Conservation (phyloP, 2,888 invertebrate genomes). For the Drosophila eohydei region DNA sequence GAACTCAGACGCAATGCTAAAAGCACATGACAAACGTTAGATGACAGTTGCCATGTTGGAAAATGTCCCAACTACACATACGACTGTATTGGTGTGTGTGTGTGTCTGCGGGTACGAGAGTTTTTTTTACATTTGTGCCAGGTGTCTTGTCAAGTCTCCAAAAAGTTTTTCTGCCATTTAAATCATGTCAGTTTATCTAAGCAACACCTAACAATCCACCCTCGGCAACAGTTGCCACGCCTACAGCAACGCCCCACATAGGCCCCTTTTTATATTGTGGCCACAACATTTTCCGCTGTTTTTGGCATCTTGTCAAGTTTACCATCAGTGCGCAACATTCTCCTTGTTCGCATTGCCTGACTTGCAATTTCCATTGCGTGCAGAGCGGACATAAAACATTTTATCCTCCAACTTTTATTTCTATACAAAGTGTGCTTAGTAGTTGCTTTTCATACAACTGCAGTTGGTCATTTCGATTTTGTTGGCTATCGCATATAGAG, state of each 20-base stretch:
- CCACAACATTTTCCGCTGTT: conserved; percentile 61
- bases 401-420: conserved; percentile 27
- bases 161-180: conserved; percentile 78
- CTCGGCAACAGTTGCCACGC: conserved; percentile 59
- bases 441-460: conserved; percentile 20
- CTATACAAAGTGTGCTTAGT: conserved; percentile 19
- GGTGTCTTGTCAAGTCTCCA: conserved; percentile 49
- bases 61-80: conserved; percentile 59
- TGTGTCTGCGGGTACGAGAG: not conserved
- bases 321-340: conserved; percentile 50
- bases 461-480: conserved; percentile 35
- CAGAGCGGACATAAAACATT: conserved; percentile 49
- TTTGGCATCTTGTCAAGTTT: conserved; percentile 77
- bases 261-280: conserved; percentile 37
- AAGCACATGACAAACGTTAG: conserved; percentile 74
- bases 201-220: conserved; percentile 59
- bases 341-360: conserved; percentile 19
- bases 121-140: conserved; percentile 41
- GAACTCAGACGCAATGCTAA: conserved; percentile 58
- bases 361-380: conserved; percentile 54
- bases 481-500: not conserved
- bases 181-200: conserved; percentile 80
- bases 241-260: conserved; percentile 32
- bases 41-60: conserved; percentile 76
- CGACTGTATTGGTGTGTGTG: not conserved